Base-by-base conservation (phyloP, 2,888 invertebrate genomes). In the Aleiodes testaceus region DNA sequence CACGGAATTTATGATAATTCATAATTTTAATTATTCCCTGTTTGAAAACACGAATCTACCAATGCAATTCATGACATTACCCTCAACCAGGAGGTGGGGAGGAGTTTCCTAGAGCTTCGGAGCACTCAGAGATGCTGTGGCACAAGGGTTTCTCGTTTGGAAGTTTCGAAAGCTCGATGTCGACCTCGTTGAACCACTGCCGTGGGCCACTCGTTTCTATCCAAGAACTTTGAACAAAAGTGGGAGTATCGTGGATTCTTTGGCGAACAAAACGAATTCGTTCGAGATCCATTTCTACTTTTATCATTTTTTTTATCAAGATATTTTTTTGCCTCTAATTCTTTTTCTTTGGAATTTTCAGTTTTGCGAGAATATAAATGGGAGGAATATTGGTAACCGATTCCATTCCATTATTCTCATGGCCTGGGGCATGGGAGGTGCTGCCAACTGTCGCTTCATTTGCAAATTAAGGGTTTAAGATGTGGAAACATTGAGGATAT, bases 71-170 rank as follows among this genome's bases (percentile, higher is more conserved):
- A 20, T 20, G 52, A 20, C 9, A 22, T 20, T 52, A 11, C 11
- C 20, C 11, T 1, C 20, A 20, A 52, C 18, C n/a, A 9, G 18
- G 49, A 18, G 53, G 26, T 12, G 22, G 26, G 26, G 5, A 9
- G 11, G 36, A 36, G 36, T 36, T 36, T 9, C 7, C 36, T 1
- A 6, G 36, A 36, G 36, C 36, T 55, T 26, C 5, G 22, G 20
- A 55, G n/a, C 55, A 26, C 55, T 55, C 55, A 55, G 55, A 55
- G 30, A 26, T 55, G 30, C 55, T 30, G 16, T 52, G 55, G 30
- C 30, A 30, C 55, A 55, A 55, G 55, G 55, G 30, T 55, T 55
- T 55, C 55, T 55, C 55, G 30, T 55, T 55, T 55, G 55, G 55
- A 55, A 55, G 26, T 55, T 55, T 16, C 26, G 30, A 55, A 55